Evolutionary conservation across 2,113 vertebrate genomes (phyloP).

Genomic region (Osmerus eperlanus): DNA sequence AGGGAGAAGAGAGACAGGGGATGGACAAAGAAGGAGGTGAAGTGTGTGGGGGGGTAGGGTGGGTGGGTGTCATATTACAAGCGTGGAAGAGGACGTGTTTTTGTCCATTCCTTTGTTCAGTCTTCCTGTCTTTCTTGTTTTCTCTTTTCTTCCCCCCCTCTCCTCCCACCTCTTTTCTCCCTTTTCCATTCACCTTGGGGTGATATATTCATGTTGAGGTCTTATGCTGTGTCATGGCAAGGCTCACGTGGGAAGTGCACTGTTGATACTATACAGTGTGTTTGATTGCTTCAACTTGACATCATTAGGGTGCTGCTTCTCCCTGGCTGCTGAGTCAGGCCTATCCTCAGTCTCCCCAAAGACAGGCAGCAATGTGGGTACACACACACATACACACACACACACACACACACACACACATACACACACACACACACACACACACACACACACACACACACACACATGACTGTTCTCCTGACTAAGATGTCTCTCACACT

Average conservation of each 20-base stretch:
- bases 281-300: no score
- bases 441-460: not conserved
- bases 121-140: not conserved
- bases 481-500: not conserved
- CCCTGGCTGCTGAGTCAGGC: no score
- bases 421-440: not conserved
- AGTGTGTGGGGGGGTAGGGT: no score
- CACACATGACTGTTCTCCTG: not conserved
- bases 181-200: not conserved
- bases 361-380: not conserved
- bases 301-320: no score
- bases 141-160: not conserved
- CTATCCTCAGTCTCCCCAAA: no score
- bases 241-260: no score
- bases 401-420: not conserved
- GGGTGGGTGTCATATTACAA: no score
- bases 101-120: not conserved
- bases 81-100: no score
- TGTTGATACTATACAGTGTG: no score
- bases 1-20: no score
- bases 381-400: constrained; percentile 5
- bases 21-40: not conserved
- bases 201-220: no score
- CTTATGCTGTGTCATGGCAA: no score
- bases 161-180: not conserved